Conservation (phyloP, 2,888 invertebrate species). For the Acanthoscelides obtectus region DNA sequence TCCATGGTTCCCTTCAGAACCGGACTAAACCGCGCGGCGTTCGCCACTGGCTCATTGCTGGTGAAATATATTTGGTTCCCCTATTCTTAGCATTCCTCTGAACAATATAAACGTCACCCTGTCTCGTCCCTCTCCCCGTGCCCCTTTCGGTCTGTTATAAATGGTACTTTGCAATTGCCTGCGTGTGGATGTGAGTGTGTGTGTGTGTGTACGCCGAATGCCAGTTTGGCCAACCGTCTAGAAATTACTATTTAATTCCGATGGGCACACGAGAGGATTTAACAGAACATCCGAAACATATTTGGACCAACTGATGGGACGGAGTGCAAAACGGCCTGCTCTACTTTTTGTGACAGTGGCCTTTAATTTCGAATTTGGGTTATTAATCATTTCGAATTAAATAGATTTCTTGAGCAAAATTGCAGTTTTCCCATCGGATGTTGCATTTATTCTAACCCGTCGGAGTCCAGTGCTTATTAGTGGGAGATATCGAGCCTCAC, state of each 20-base stretch:
- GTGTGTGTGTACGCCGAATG: no score
- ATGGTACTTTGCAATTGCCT: slow-evolving; percentile 37
- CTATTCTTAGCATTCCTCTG: slow-evolving; percentile 36
- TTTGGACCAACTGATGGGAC: no score
- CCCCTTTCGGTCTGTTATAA: slow-evolving; percentile 16
- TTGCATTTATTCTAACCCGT: no score
- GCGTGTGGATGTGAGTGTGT: slow-evolving; percentile 5
- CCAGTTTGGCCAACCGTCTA: slow-evolving; percentile 40
- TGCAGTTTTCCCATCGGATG: no score
- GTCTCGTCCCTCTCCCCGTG: slow-evolving; percentile 12
- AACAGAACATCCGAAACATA: no score
- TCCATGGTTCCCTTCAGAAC: background rate
- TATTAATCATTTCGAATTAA: no score
- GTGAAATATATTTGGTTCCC: slow-evolving; percentile 38
- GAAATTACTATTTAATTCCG: slow-evolving; percentile 40
- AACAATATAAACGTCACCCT: slow-evolving; percentile 22
- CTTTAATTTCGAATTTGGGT: no score
- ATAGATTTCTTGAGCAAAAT: no score
- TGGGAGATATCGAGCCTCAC: no score
- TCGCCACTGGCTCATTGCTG: slow-evolving; percentile 31
- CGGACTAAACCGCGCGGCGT: background rate
- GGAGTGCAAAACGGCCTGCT: no score
- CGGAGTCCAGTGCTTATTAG: no score
- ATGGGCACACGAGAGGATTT: background rate
- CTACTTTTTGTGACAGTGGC: no score